Conservation (phyloP, 1,140 invertebrate species). For the Tachypleus tridentatus region DNA sequence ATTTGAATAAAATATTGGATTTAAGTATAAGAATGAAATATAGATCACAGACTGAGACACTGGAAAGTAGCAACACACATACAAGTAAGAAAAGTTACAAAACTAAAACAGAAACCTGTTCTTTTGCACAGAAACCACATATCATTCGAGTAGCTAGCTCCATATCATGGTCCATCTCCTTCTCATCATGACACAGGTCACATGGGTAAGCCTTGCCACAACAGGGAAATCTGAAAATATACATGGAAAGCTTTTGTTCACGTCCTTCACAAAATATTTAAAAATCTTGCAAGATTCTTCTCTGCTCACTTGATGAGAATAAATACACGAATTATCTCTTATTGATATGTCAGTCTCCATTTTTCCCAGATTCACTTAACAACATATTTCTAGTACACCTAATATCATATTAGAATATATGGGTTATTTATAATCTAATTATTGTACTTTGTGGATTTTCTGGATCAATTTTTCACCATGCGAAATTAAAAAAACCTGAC, state of each 20-base stretch:
- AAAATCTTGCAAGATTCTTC: background rate
- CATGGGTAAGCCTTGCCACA: conserved; percentile 37
- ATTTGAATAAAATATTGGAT: too few species aligned
- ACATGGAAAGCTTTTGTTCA: background rate
- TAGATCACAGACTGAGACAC: background rate
- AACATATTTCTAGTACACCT: too few species aligned
- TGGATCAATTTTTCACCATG: too few species aligned
- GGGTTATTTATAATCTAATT: too few species aligned
- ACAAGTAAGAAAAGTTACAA: background rate
- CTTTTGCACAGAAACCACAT: conserved; percentile 37
- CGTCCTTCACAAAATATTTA: background rate
- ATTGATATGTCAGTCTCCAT: background rate
- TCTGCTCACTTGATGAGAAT: too few species aligned
- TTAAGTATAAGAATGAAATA: background rate
- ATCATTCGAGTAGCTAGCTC: conserved; percentile 35
- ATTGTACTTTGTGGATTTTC: too few species aligned
- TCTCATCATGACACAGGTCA: conserved; percentile 36
- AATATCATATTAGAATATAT: too few species aligned
- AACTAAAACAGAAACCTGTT: conserved; percentile 29
- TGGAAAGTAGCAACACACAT: conserved; percentile 7
- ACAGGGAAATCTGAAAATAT: conserved; percentile 33
- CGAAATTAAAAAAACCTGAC: too few species aligned
- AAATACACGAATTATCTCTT: background rate
- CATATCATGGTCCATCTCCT: conserved; percentile 35
- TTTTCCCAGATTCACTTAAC: background rate